These are phyloP conservation scores for Rhinophrynus dorsalis DNA, from an alignment of 2,797 vertebrate species.

Conservation along the genomic window DNA sequence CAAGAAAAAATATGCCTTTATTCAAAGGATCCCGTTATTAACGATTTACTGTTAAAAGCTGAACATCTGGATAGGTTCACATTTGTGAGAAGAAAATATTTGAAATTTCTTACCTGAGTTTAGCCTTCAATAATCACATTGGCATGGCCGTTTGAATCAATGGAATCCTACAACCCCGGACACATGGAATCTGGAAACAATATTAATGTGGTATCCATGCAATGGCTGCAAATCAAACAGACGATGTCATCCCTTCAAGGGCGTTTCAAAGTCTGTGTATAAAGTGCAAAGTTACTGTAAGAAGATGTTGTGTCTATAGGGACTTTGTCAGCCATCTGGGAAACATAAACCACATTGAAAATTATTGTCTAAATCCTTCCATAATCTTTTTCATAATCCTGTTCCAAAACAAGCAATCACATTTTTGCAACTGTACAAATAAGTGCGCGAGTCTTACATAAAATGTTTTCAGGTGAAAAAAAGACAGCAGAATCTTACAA, in stretches of 20 bases:
- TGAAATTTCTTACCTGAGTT: slow-evolving; percentile 37
- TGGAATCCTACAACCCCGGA: background rate
- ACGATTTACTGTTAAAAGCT: background rate
- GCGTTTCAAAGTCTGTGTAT: background rate
- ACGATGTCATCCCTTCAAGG: slow-evolving; percentile 21
- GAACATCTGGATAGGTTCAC: slow-evolving; percentile 24
- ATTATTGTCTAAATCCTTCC: slow-evolving; percentile 19
- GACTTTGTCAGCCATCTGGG: slow-evolving; percentile 30
- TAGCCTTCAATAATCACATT: slow-evolving; percentile 22
- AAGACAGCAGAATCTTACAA: background rate
- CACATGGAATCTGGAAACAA: slow-evolving; percentile 11
- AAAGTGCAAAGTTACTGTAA: background rate
- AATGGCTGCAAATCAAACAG: slow-evolving; percentile 23
- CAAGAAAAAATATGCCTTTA: background rate
- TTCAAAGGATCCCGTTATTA: background rate
- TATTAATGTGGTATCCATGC: slow-evolving; percentile 2
- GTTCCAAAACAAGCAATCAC: background rate
- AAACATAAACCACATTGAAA: slow-evolving; percentile 25
- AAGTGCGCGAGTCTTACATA: background rate
- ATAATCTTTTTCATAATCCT: slow-evolving; percentile 6
- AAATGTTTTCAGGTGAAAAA: background rate
- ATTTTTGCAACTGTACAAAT: slow-evolving; percentile 26
- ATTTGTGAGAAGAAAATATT: slow-evolving; percentile 19
- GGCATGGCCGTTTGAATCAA: slow-evolving; percentile 1
- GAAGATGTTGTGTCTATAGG: slow-evolving; percentile 17